Evolutionary conservation across 2,113 vertebrate genomes (phyloP), one percentile per base, ranked within the genome.

Genomic region (Oncorhynchus masou): DNA sequence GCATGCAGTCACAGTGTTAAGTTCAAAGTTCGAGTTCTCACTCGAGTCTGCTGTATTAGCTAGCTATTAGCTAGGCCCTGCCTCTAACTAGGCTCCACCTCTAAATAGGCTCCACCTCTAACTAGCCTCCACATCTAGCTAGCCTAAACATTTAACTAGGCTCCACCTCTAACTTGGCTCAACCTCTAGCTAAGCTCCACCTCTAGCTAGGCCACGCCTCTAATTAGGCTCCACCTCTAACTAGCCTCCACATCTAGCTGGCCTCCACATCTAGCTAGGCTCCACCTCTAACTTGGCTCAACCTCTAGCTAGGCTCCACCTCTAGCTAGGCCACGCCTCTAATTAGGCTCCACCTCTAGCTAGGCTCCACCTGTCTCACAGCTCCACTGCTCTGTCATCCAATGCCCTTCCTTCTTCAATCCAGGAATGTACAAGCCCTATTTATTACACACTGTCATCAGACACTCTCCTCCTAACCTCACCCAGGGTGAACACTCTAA

Each of bases 401-500:
- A 48, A 69, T 81, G 81, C 57, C 51, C 75, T 68, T 83, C 73
- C 81, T 65, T 76, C 77, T 60, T 83, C 86, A 45, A 65, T 85
- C 76, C 85, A 90, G 91, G 90, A 91, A 92, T 92, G 89, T 92
- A 86, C 82, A 88, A 90, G 86, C 83, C 79, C 77, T 83, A 84
- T 83, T 81, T 81, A 39, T 81, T 68, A 68, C 71, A 85, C 82
- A 86, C 66, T 80, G 70, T 77, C 74, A 13, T 54, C 74, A 74
- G 78, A 81, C 60, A 70, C 77, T 78, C 83, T 84, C 49, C 25
- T 25, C 25, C 25, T 25, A 25, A 25, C 25, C 25, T 25, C 25
- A 25, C 25, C 25, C 25, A 25, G 25, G 25, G 25, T 25, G 25
- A 25, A 34, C 16, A 15, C 67, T 68, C 67, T 12, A 68, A 19